These are phyloP conservation scores for Copidosoma aretas DNA, from an alignment of 2,888 invertebrate species.

Conservation along the genomic window DNA sequence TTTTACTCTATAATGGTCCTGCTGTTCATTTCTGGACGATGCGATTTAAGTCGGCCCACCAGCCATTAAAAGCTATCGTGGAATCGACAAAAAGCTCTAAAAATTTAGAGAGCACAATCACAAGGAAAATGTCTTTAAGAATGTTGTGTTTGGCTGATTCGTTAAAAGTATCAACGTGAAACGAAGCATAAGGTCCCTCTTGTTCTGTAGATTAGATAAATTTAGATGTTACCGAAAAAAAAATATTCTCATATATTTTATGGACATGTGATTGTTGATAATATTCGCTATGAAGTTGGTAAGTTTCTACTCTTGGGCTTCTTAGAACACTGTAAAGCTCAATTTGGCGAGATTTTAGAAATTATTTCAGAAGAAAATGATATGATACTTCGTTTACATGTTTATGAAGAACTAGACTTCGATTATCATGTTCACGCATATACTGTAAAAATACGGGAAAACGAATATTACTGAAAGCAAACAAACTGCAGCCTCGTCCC, in stretches of 20 bases:
- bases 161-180: too few relatives aligned
- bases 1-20: background rate
- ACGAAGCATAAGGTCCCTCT: too few relatives aligned
- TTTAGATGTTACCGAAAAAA: too few relatives aligned
- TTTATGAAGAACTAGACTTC: conserved; percentile 27
- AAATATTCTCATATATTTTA: too few relatives aligned
- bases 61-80: background rate
- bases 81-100: too few relatives aligned
- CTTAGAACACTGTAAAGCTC: conserved; percentile 20
- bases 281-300: conserved; percentile 19
- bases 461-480: background rate
- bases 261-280: conserved; percentile 2
- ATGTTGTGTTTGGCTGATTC: too few relatives aligned
- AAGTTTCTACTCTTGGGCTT: conserved; percentile 21
- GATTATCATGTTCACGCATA: conserved; percentile 28
- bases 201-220: too few relatives aligned
- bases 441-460: conserved; percentile 8
- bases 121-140: too few relatives aligned
- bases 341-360: conserved; percentile 18
- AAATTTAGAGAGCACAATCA: too few relatives aligned
- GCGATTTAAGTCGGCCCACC: background rate
- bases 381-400: conserved; percentile 23
- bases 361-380: conserved; percentile 24
- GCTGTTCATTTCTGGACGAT: background rate
- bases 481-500: too few relatives aligned